Conservation (phyloP, 1,140 invertebrate species). For the Pollicipes pollicipes region DNA sequence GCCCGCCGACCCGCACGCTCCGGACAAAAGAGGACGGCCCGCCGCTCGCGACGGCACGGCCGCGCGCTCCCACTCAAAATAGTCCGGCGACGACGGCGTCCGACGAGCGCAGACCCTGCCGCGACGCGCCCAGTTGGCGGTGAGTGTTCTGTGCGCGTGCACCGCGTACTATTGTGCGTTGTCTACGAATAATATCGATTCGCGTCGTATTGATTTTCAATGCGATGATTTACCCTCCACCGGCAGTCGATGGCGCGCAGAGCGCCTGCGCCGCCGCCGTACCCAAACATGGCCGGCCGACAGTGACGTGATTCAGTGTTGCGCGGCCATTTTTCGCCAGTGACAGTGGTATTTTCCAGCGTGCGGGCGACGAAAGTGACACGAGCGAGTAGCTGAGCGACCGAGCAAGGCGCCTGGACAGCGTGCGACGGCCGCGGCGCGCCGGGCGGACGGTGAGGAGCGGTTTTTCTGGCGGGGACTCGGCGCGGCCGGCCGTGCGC, state of each 20-base stretch:
- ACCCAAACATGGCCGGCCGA: not conserved
- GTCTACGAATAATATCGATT: constrained; percentile 3
- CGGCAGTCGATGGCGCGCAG: not conserved
- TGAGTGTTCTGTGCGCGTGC: not conserved
- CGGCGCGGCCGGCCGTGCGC: not conserved
- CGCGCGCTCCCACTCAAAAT: not conserved
- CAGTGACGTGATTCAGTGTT: not conserved
- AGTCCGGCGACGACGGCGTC: not conserved
- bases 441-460: not conserved
- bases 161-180: not conserved
- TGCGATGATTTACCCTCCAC: constrained; percentile 5
- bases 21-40: not conserved
- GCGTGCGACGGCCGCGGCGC: not conserved
- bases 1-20: not conserved
- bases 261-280: not conserved
- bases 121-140: not conserved
- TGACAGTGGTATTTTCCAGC: not conserved
- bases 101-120: not conserved
- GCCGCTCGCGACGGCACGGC: not conserved
- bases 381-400: not conserved
- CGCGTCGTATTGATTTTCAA: constrained; percentile 1
- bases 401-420: not conserved
- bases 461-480: not conserved
- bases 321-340: not conserved
- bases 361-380: not conserved